Percentiles rank a stretch among this genome's conserved stretches.
These are phyloP conservation scores for Formica aserva DNA, from an alignment of 2,888 invertebrate species.

Conservation along the genomic window DNA sequence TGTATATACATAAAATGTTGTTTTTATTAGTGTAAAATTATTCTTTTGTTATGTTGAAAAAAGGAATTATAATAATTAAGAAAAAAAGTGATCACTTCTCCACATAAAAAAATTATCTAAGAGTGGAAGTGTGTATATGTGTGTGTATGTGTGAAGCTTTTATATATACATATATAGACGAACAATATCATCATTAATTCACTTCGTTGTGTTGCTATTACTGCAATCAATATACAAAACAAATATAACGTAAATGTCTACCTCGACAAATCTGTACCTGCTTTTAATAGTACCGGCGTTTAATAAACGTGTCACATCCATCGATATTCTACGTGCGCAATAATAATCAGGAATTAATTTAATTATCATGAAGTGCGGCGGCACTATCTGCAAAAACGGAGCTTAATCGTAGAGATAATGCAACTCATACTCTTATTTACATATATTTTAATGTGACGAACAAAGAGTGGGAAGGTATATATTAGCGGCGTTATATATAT, in stretches of 20 bases:
- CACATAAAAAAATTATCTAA: neutral
- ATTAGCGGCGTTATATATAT: neutral
- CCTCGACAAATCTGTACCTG: constrained; percentile 15
- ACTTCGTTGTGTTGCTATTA: constrained; percentile 1
- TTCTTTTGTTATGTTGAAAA: neutral
- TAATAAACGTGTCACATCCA: neutral
- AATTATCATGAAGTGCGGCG: neutral
- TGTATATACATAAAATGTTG: neutral
- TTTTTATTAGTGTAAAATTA: neutral
- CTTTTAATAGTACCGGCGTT: neutral
- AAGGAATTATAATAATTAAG: neutral
- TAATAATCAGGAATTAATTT: constrained; percentile 30
- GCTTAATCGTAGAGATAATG: constrained; percentile 9
- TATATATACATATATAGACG: neutral
- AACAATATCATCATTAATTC: neutral
- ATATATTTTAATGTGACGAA: neutral
- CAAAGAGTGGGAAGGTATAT: neutral
- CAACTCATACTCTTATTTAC: neutral
- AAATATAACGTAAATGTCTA: constrained; percentile 22
- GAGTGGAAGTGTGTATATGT: neutral
- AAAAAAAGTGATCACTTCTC: neutral
- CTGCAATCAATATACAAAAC: constrained; percentile 12
- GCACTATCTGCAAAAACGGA: neutral
- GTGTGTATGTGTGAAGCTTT: neutral
- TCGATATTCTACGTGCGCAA: constrained; percentile 4